Evolutionary conservation across 2,888 invertebrate genomes (phyloP).

Genomic region (Scaptomyza polygonia): DNA sequence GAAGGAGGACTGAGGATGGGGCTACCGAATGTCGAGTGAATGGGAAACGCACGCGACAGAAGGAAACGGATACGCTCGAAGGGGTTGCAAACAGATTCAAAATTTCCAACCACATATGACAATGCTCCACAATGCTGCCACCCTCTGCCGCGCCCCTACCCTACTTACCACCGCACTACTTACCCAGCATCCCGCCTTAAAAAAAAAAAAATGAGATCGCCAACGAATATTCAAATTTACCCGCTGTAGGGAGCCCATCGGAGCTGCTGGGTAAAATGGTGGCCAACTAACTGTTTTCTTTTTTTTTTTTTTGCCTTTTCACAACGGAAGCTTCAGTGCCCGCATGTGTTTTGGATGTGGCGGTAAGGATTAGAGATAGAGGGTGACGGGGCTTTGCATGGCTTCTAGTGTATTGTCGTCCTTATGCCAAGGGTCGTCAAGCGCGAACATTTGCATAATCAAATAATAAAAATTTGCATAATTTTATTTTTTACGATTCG

Average conservation of each 20-base stretch:
- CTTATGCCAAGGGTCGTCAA: constrained; percentile 84
- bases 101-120: constrained; percentile 82
- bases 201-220: constrained; percentile 48
- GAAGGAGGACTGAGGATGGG: background rate
- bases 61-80: constrained; percentile 81
- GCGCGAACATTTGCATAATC: constrained; percentile 84
- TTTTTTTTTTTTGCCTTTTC: constrained; percentile 39
- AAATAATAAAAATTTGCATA: constrained; percentile 84
- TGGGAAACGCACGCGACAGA: constrained; percentile 75
- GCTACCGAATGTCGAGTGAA: background rate
- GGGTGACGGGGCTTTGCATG: constrained; percentile 11
- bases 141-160: constrained; percentile 17
- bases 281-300: constrained; percentile 72
- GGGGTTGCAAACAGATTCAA: constrained; percentile 82
- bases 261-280: constrained; percentile 27
- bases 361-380: background rate
- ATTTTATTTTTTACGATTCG: constrained; percentile 81
- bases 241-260: constrained; percentile 47
- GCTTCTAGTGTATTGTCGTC: constrained; percentile 76
- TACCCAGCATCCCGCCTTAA: background rate
- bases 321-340: constrained; percentile 56
- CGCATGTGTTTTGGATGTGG: constrained; percentile 47
- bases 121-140: constrained; percentile 70
- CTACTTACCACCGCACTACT: background rate
- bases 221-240: constrained; percentile 68